A percentile compares a stretch with the other conserved stretches of the same genome.
Evolutionary conservation across 2,797 vertebrate species (phyloP).

Genomic region (Malurus splendens): DNA sequence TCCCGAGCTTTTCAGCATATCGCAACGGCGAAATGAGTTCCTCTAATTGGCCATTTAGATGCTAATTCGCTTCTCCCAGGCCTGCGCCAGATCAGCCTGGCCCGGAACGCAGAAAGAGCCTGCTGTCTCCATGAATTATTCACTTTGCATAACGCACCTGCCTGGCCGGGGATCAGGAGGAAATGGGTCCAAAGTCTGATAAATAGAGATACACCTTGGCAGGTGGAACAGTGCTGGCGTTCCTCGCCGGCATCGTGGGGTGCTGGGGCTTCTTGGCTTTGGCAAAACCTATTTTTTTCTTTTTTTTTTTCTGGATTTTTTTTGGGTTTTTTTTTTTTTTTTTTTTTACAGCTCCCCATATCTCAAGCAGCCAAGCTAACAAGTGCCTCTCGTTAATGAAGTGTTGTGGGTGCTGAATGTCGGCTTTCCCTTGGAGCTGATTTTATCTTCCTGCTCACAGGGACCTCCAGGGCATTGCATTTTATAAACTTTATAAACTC

Average conservation of each 20-base stretch:
- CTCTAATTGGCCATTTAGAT: constrained; percentile 47
- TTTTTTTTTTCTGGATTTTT: too few relatives aligned
- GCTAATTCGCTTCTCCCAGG: constrained; percentile 34
- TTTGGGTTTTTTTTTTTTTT: too few relatives aligned
- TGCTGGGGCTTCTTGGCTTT: background rate
- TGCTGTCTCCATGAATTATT: constrained; percentile 45
- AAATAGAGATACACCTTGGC: constrained; percentile 31
- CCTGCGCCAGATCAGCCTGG: constrained; percentile 1
- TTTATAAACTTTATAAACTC: background rate
- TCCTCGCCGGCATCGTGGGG: background rate
- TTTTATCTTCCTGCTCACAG: background rate
- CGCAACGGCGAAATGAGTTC: background rate
- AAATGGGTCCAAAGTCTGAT: constrained; percentile 24
- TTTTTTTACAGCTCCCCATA: background rate
- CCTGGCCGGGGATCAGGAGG: constrained; percentile 37
- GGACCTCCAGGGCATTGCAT: background rate
- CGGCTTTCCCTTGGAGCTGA: background rate
- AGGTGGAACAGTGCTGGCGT: background rate
- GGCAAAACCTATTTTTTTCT: background rate
- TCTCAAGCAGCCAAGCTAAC: background rate
- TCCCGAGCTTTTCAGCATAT: background rate
- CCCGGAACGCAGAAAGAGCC: background rate
- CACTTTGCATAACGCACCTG: constrained; percentile 15
- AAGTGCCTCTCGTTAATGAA: background rate
- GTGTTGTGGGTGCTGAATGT: background rate